phyloP scores from a whole-genome alignment of 2,888 invertebrate species.

The Drosophila mulleri region DNA sequence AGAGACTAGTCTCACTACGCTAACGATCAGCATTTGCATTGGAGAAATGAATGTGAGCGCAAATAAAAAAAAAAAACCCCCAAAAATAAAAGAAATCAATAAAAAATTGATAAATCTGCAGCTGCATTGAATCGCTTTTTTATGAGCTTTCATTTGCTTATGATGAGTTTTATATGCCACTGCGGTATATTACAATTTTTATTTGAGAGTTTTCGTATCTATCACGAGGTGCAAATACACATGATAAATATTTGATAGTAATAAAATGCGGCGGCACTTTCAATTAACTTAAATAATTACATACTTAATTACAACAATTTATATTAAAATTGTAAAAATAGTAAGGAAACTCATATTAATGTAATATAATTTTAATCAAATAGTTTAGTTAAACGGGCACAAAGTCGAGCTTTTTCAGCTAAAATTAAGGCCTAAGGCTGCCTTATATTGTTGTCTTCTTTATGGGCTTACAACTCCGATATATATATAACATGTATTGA shows the following conservation, averaged over 20 bases:
- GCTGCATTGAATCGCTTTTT: slow-evolving; percentile 43
- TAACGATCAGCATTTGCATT: slow-evolving; percentile 72
- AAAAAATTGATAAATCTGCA: slow-evolving; percentile 43
- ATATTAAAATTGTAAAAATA: too few relatives aligned
- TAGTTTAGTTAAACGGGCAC: too few relatives aligned
- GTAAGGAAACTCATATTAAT: too few relatives aligned
- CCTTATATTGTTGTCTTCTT: background rate
- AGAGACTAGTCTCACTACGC: slow-evolving; percentile 54
- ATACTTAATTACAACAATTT: too few relatives aligned
- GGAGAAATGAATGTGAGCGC: slow-evolving; percentile 14
- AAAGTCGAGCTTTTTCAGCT: too few relatives aligned
- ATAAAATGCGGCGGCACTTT: background rate
- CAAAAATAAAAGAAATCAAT: slow-evolving; percentile 40
- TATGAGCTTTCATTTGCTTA: slow-evolving; percentile 37
- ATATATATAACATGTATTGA: background rate
- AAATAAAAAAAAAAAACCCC: slow-evolving; percentile 4
- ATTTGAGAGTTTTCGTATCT: too few relatives aligned
- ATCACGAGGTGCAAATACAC: slow-evolving; percentile 9
- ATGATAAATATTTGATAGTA: background rate
- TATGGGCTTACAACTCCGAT: background rate
- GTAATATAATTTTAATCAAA: too few relatives aligned
- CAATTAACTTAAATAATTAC: background rate
- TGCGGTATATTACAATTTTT: background rate
- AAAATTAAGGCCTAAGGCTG: background rate
- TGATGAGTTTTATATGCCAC: slow-evolving; percentile 30